A percentile compares a stretch with the other conserved stretches of the same genome.
These are phyloP conservation scores for Empidonax traillii DNA, from an alignment of 2,113 vertebrate species.

Conservation along the genomic window DNA sequence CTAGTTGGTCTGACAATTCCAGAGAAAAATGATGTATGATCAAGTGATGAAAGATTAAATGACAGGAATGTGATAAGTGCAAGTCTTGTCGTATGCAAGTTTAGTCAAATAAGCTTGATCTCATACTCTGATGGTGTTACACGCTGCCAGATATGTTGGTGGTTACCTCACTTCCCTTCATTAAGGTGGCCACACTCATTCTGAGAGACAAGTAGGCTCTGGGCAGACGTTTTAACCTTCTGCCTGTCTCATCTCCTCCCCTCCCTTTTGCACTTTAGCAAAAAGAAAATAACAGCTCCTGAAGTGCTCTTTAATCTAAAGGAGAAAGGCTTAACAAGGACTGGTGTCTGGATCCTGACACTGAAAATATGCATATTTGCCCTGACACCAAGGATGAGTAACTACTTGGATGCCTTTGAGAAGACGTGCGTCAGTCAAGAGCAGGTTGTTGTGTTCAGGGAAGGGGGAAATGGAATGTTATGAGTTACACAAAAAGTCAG, in stretches of 20 bases:
- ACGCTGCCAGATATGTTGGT: not conserved
- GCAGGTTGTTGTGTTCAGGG: not conserved
- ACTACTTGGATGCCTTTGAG: not conserved
- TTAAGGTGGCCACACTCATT: not conserved
- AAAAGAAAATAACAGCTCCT: not conserved
- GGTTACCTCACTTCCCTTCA: constrained; percentile 47
- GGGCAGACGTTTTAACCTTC: not conserved
- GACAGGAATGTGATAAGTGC: constrained; percentile 24
- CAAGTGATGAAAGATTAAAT: not conserved
- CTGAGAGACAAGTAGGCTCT: not conserved
- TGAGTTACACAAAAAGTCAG: not conserved
- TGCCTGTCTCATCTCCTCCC: constrained; percentile 23
- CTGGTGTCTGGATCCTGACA: not conserved
- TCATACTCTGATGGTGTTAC: not conserved
- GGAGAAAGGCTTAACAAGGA: not conserved
- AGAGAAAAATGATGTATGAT: not conserved
- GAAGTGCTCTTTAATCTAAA: constrained; percentile 35
- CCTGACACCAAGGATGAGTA: not conserved
- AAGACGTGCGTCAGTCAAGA: not conserved
- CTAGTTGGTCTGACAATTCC: not conserved
- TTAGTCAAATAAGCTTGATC: constrained; percentile 49
- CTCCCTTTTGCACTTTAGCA: not conserved
- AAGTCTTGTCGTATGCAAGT: not conserved
- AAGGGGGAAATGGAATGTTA: not conserved
- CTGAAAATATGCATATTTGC: not conserved